Evolutionary conservation across 2,797 vertebrate species (phyloP).

Genomic region (Saxicola maurus): DNA sequence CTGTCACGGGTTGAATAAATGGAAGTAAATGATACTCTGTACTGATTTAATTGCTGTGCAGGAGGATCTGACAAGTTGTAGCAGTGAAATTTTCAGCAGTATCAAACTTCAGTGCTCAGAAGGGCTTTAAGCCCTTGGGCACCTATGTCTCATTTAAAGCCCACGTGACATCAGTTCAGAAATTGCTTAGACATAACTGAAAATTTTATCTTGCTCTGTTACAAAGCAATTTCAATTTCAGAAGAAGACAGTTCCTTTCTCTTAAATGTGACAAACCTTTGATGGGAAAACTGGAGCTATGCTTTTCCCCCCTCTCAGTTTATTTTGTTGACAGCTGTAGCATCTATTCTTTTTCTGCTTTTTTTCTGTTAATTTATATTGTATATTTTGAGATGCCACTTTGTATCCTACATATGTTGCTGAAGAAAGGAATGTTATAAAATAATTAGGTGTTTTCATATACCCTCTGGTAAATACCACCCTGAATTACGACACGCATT

Average conservation of each 20-base stretch:
- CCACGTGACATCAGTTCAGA: neutral
- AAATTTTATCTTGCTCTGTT: slow-evolving; percentile 18
- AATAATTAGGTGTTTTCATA: slow-evolving; percentile 75
- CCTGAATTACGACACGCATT: slow-evolving; percentile 70
- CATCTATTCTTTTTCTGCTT: slow-evolving; percentile 58
- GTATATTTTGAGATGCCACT: slow-evolving; percentile 54
- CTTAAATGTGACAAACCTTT: slow-evolving; percentile 6
- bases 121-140: slow-evolving; percentile 17
- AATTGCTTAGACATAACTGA: neutral
- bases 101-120: slow-evolving; percentile 12
- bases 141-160: neutral
- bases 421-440: slow-evolving; percentile 70
- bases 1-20: neutral
- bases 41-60: neutral
- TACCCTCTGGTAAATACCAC: slow-evolving; percentile 73
- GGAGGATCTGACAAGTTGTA: neutral
- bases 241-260: neutral
- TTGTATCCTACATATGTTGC: slow-evolving; percentile 64
- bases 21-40: neutral
- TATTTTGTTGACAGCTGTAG: slow-evolving; percentile 39
- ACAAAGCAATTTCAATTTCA: neutral
- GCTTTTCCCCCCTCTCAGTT: slow-evolving; percentile 22
- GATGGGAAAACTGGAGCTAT: slow-evolving; percentile 15
- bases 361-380: slow-evolving; percentile 60
- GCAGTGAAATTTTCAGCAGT: slow-evolving; percentile 14